A percentile compares a stretch with the other conserved stretches of the same genome.
These are phyloP conservation scores for Eristalis tenax DNA, from an alignment of 2,888 invertebrate genomes.

Conservation along the genomic window DNA sequence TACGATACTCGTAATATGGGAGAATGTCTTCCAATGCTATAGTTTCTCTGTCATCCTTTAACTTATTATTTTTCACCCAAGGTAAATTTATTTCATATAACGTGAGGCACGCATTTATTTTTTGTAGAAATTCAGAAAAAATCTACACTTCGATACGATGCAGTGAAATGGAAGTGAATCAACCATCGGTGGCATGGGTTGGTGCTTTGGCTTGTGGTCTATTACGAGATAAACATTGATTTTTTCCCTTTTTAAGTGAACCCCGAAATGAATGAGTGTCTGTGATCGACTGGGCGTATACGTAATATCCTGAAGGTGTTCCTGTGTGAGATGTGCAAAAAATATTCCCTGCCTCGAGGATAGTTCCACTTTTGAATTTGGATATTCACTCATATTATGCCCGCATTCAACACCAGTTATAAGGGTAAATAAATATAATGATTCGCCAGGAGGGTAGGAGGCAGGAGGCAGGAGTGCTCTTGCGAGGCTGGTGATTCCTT, in stretches of 20 bases:
- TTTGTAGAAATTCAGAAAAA: constrained; percentile 39
- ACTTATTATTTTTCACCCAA: constrained; percentile 81
- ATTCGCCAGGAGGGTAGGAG: neutral
- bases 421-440: constrained; percentile 16
- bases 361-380: neutral
- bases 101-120: constrained; percentile 25
- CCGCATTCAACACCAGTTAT: constrained; percentile 26
- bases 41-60: constrained; percentile 81
- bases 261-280: constrained; percentile 28
- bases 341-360: constrained; percentile 10
- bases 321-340: constrained; percentile 25
- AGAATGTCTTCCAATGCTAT: constrained; percentile 81
- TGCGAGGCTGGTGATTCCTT: neutral
- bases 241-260: constrained; percentile 64
- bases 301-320: constrained; percentile 64
- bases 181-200: neutral
- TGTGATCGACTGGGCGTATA: constrained; percentile 69
- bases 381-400: constrained; percentile 7
- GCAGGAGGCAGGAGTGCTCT: constrained; percentile 4
- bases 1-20: constrained; percentile 79
- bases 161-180: constrained; percentile 40
- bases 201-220: constrained; percentile 25
- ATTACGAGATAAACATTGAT: constrained; percentile 73
- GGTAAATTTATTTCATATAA: constrained; percentile 76
- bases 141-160: constrained; percentile 25